These are phyloP conservation scores for Crocidura indochinensis DNA, from an alignment of 2,797 vertebrate species.

Conservation along the genomic window DNA sequence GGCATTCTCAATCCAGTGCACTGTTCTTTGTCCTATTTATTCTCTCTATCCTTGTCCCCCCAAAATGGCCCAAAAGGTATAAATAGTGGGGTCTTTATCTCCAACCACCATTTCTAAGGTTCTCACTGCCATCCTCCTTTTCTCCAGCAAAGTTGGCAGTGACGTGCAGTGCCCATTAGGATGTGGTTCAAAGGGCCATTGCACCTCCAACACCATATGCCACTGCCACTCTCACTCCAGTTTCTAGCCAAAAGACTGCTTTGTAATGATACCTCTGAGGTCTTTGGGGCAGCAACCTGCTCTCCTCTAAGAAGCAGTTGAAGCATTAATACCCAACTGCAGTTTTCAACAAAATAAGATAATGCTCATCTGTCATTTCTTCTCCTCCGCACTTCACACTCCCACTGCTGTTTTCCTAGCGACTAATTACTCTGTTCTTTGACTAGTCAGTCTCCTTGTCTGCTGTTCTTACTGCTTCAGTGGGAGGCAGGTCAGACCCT, in stretches of 20 bases:
- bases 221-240: background rate
- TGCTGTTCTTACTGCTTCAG: background rate
- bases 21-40: background rate
- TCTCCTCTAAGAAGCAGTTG: conserved; percentile 45
- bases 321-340: conserved; percentile 66
- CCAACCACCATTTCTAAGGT: accelerated
- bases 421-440: conserved; percentile 68
- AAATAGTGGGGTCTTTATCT: background rate
- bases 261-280: background rate
- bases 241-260: background rate
- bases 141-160: background rate
- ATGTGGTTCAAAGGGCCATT: background rate
- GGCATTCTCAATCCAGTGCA: conserved; percentile 46
- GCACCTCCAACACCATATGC: accelerated
- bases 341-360: conserved; percentile 65
- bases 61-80: background rate
- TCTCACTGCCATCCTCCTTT: background rate
- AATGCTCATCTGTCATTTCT: conserved; percentile 64
- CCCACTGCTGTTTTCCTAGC: conserved; percentile 74
- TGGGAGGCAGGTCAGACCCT: background rate
- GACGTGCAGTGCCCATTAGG: background rate
- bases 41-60: too few species aligned
- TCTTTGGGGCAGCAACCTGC: background rate
- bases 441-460: conserved; percentile 62
- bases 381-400: conserved; percentile 63